These are phyloP conservation scores for Lagopus leucura DNA, from an alignment of 2,113 vertebrate genomes.

Conservation along the genomic window DNA sequence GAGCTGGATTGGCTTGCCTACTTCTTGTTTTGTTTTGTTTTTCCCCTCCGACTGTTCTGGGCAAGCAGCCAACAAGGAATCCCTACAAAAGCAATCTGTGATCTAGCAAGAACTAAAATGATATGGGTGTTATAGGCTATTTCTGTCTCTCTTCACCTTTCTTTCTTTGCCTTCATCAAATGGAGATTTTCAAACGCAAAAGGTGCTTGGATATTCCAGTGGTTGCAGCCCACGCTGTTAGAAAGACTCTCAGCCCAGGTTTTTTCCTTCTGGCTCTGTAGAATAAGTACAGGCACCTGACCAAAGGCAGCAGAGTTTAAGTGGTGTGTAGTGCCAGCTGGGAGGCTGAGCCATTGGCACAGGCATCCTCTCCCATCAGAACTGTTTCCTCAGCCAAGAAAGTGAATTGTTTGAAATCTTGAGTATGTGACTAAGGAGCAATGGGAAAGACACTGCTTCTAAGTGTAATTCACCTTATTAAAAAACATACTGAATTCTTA, in stretches of 20 bases:
- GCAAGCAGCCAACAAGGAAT: conserved; percentile 54
- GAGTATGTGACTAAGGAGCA: background rate
- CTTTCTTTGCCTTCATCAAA: background rate
- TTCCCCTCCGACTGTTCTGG: conserved; percentile 5
- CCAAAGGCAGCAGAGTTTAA: rapidly evolving
- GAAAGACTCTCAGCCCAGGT: background rate
- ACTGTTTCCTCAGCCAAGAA: background rate
- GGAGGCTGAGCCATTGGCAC: background rate
- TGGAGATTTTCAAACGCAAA: background rate
- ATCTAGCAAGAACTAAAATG: conserved; percentile 30
- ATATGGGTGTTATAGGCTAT: background rate
- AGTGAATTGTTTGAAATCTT: background rate
- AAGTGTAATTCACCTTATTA: background rate
- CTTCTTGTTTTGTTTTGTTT: background rate
- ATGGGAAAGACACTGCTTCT: background rate
- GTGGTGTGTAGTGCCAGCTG: background rate
- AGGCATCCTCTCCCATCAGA: background rate
- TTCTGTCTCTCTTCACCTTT: background rate
- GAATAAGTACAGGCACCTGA: background rate
- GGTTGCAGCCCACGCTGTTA: background rate
- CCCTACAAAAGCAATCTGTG: conserved; percentile 45
- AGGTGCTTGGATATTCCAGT: background rate
- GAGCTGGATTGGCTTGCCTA: background rate
- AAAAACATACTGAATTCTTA: background rate
- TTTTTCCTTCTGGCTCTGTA: background rate